Conservation (phyloP, 2,797 vertebrate genomes). For the Clarias platycephalus region DNA sequence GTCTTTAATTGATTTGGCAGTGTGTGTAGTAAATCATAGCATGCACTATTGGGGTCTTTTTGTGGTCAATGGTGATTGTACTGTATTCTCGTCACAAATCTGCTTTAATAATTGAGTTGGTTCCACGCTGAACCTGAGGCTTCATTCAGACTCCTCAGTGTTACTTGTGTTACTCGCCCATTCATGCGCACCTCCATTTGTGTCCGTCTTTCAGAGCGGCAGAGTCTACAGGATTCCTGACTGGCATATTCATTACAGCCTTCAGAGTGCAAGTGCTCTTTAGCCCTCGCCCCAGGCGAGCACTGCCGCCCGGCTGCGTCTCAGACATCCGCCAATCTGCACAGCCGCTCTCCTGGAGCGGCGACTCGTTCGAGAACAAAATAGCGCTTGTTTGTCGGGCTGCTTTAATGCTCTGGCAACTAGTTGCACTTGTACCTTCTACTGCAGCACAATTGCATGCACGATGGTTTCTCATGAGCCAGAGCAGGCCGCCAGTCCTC, state of each 20-base stretch:
- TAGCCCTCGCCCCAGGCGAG: constrained; percentile 20
- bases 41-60: neutral
- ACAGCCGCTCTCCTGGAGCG: neutral
- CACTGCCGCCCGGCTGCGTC: constrained; percentile 5
- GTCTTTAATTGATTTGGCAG: constrained; percentile 1
- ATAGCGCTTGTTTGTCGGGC: constrained; percentile 11
- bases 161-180: neutral
- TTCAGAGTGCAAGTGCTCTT: constrained; percentile 17
- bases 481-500: constrained; percentile 43
- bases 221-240: constrained; percentile 41
- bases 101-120: neutral
- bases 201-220: constrained; percentile 29
- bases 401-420: constrained; percentile 15
- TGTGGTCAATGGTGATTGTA: neutral
- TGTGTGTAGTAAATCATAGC: neutral
- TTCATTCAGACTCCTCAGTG: neutral
- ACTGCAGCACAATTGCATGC: constrained; percentile 26
- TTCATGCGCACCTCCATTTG: constrained; percentile 13
- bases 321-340: constrained; percentile 7
- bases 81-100: neutral
- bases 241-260: constrained; percentile 43
- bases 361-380: constrained; percentile 8
- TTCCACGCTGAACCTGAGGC: neutral
- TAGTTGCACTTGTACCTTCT: constrained; percentile 15
- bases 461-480: constrained; percentile 37